Evolutionary conservation across 2,797 vertebrate species (phyloP), one percentile per base, ranked within the genome.

Genomic region (Paramormyrops hopkinsi): DNA sequence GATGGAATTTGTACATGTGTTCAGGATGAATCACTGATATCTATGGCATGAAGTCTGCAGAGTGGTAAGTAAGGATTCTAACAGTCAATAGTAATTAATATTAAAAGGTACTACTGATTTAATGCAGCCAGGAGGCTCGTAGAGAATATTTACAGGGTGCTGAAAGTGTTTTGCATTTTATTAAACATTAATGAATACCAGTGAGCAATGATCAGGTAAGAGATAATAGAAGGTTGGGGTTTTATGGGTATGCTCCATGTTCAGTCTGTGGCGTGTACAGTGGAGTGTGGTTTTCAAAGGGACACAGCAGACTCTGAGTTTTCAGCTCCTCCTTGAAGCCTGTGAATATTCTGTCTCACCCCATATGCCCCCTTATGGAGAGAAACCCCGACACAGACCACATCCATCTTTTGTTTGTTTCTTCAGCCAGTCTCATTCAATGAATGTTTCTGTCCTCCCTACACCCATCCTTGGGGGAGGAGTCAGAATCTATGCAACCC

Each of bases 381-480:
- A 44, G 76, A 82, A 44, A 82, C 76, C 76, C 76, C 19, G 17
- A 82, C 37, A 1, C 6, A 46, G 37, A 9, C 2, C 76, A n/a
- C 76, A 82, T 82, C 41, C 76, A 82, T 44, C 76, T 82, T 46
- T 82, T 82, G 76, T 82, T 46, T 82, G 76, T 82, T 46, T 82
- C 76, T 46, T 44, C 41, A 46, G 29, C 19, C 14, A 44, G 14
- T 44, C 37, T 79, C 73, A 44, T 19, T 82, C 37, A 82, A 41
- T 79, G 41, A 41, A 3, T 46, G 37, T 82, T 73, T 37, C 29
- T 37, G 12, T 14, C 65, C 29, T 41, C 12, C 69, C 12, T 4
- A 17, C 69, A 19, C 69, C 29, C 69, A 41, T 73, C 29, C 29
- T 73, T 17, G 33, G 12, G 19, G 76, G 76, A 19, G 37, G 76